These are phyloP conservation scores for Oriolus oriolus DNA, from an alignment of 2,113 vertebrate genomes.

Conservation along the genomic window DNA sequence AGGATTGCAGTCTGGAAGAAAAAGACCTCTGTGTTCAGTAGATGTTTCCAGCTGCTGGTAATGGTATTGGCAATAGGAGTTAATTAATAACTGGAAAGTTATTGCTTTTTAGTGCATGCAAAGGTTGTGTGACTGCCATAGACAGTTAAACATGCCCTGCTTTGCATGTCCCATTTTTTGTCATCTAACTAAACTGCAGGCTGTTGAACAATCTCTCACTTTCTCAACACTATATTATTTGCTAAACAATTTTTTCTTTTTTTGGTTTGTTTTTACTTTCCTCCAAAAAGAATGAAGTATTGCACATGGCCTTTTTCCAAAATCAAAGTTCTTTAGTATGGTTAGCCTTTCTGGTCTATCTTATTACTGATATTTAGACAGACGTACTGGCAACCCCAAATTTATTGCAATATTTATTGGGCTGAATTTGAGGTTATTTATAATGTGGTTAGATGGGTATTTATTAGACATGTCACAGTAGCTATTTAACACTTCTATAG, in stretches of 20 bases:
- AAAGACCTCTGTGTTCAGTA: neutral
- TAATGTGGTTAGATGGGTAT: conserved; percentile 42
- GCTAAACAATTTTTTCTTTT: neutral
- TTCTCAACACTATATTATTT: neutral
- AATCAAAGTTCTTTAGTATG: neutral
- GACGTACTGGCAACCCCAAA: neutral
- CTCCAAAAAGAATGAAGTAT: neutral
- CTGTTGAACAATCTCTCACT: neutral
- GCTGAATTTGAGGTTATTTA: conserved; percentile 44
- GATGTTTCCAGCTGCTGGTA: neutral
- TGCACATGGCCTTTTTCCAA: neutral
- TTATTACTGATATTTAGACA: neutral
- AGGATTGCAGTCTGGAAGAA: neutral
- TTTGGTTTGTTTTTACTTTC: neutral
- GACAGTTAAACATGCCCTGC: neutral
- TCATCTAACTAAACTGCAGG: neutral
- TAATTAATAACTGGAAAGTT: neutral
- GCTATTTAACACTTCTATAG: neutral
- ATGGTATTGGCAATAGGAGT: neutral
- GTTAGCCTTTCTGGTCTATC: neutral
- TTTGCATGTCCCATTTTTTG: neutral
- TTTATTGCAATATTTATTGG: conserved; percentile 10
- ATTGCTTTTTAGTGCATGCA: neutral
- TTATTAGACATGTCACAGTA: neutral
- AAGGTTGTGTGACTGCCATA: neutral